phyloP scores from a whole-genome alignment of 2,113 vertebrate genomes.

The Scomber colias region DNA sequence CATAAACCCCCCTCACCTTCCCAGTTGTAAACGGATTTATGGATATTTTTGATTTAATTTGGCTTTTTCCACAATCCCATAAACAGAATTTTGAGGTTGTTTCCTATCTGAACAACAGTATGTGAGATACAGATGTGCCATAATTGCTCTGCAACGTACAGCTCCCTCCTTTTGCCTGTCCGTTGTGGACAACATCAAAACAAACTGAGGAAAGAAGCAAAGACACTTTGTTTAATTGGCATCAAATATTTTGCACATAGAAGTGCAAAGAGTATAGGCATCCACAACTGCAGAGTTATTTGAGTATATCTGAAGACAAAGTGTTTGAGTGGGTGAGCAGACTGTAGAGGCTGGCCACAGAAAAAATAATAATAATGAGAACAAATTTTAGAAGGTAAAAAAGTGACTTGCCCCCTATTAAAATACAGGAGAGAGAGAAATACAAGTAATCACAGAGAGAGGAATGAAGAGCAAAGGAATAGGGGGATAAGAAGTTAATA shows the following conservation, averaged over 20 bases:
- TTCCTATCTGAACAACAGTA: conserved; percentile 16
- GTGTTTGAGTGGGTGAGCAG: background rate
- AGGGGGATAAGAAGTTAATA: conserved; percentile 26
- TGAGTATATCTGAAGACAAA: background rate
- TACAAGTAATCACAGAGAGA: background rate
- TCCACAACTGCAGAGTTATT: background rate
- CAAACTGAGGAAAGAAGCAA: conserved; percentile 10
- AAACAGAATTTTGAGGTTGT: conserved; percentile 17
- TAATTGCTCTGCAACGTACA: conserved; percentile 51
- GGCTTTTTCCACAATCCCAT: conserved; percentile 41
- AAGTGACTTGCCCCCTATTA: background rate
- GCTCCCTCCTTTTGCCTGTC: conserved; percentile 1
- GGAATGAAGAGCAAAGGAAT: background rate
- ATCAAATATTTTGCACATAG: conserved; percentile 24
- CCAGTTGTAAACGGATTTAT: too few relatives aligned
- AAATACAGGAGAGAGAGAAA: conserved; percentile 1
- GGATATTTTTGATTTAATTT: conserved; percentile 48
- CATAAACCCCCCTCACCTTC: background rate
- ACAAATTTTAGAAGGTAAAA: background rate
- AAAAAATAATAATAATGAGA: background rate
- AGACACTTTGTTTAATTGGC: conserved; percentile 45
- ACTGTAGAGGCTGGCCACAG: background rate
- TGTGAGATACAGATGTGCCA: conserved; percentile 46
- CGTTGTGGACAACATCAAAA: conserved; percentile 48
- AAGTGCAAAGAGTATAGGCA: background rate